Evolutionary conservation across 2,113 vertebrate genomes (phyloP).

Genomic region (Nannobrachium achirus): DNA sequence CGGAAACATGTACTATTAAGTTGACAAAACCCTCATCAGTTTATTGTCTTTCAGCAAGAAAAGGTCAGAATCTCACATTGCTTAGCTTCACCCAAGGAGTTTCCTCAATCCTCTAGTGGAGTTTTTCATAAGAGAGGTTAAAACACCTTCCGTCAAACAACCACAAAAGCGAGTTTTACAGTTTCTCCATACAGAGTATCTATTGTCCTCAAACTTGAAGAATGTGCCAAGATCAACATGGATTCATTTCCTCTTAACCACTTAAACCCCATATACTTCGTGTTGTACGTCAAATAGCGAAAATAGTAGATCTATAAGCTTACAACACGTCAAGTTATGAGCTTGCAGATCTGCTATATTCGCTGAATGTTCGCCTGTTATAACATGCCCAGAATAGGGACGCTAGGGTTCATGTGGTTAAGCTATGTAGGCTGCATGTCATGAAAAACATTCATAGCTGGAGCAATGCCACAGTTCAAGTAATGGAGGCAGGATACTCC

Average conservation of each 20-base stretch:
- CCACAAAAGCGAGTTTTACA: constrained; percentile 67
- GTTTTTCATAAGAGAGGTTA: constrained; percentile 60
- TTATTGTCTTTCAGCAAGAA: constrained; percentile 81
- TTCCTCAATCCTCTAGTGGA: constrained; percentile 61
- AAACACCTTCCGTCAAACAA: constrained; percentile 60
- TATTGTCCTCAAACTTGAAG: constrained; percentile 75
- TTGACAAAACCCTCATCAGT: constrained; percentile 79
- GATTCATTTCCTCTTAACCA: constrained; percentile 69
- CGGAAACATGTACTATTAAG: constrained; percentile 13
- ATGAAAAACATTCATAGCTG: constrained; percentile 78
- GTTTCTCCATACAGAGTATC: constrained; percentile 70
- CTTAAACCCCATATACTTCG: no score
- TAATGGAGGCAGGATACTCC: constrained; percentile 78
- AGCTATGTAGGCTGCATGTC: constrained; percentile 77
- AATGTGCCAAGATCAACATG: constrained; percentile 78
- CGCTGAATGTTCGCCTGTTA: no score
- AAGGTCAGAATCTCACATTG: constrained; percentile 77
- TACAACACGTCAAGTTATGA: no score
- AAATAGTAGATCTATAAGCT: no score
- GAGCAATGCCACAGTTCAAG: constrained; percentile 80
- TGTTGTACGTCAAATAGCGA: no score
- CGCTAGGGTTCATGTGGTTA: not conserved
- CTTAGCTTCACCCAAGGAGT: constrained; percentile 65
- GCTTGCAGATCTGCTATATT: no score
- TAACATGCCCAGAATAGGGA: no score